These are phyloP conservation scores for Knipowitschia caucasica DNA, from an alignment of 2,797 vertebrate species.

Conservation along the genomic window DNA sequence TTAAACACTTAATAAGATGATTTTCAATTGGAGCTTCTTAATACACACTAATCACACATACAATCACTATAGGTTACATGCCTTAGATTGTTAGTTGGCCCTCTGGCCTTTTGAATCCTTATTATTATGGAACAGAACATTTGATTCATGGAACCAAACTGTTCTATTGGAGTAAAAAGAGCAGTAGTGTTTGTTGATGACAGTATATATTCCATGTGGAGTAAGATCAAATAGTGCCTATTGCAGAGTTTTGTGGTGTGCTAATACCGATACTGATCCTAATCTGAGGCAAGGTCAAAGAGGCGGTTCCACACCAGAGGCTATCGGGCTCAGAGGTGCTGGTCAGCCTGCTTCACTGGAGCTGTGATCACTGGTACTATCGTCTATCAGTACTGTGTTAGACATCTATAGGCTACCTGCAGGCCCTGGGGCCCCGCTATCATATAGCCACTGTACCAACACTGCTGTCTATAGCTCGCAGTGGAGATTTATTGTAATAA, in stretches of 20 bases:
- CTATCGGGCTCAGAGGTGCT: slow-evolving; percentile 63
- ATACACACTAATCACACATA: neutral
- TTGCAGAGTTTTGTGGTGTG: slow-evolving; percentile 55
- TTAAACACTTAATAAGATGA: too few species aligned
- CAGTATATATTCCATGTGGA: slow-evolving; percentile 12
- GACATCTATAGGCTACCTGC: slow-evolving; percentile 66
- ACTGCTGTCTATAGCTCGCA: slow-evolving; percentile 67
- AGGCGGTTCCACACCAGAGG: slow-evolving; percentile 73
- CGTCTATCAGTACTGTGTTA: slow-evolving; percentile 64
- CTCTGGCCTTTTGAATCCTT: too few species aligned
- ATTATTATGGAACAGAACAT: neutral
- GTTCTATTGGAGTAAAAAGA: neutral
- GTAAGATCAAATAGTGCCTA: slow-evolving; percentile 45
- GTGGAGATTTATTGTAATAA: slow-evolving; percentile 82
- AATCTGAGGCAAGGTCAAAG: slow-evolving; percentile 81
- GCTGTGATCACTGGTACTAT: slow-evolving; percentile 71
- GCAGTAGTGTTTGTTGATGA: neutral
- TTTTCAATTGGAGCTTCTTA: neutral
- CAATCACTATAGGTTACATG: neutral
- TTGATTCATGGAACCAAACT: neutral
- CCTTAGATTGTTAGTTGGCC: neutral
- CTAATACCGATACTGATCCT: slow-evolving; percentile 76
- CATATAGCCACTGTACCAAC: slow-evolving; percentile 75
- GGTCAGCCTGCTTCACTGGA: slow-evolving; percentile 63
- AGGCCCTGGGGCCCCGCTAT: slow-evolving; percentile 65